A percentile compares a stretch with the other conserved stretches of the same genome.
Evolutionary conservation across 2,888 invertebrate species (phyloP).

Genomic region (Tortrix viridana): DNA sequence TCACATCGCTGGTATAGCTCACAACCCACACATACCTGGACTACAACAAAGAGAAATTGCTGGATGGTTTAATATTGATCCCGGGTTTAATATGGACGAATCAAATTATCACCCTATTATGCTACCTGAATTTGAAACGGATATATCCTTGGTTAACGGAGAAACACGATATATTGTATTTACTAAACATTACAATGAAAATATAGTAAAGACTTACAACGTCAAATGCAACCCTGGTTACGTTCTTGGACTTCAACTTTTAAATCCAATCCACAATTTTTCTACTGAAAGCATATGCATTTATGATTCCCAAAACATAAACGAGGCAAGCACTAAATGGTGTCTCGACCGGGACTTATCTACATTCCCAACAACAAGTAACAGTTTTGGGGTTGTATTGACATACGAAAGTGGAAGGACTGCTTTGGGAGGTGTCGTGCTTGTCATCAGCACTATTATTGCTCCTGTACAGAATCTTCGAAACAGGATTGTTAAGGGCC

Average conservation of each 20-base stretch:
- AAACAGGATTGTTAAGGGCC: slow-evolving; percentile 90
- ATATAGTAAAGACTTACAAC: slow-evolving; percentile 83
- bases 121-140: slow-evolving; percentile 86
- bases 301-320: slow-evolving; percentile 89
- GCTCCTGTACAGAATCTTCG: slow-evolving; percentile 89
- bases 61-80: slow-evolving; percentile 93
- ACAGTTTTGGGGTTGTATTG: slow-evolving; percentile 91
- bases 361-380: slow-evolving; percentile 95
- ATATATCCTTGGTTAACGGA: slow-evolving; percentile 87
- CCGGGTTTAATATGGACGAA: slow-evolving; percentile 87
- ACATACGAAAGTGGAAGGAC: slow-evolving; percentile 91
- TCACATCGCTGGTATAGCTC: slow-evolving; percentile 93
- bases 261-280: slow-evolving; percentile 95
- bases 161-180: slow-evolving; percentile 93
- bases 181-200: slow-evolving; percentile 85
- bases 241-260: slow-evolving; percentile 93
- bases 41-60: slow-evolving; percentile 95
- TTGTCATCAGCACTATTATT: slow-evolving; percentile 89
- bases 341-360: slow-evolving; percentile 92
- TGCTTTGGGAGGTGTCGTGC: slow-evolving; percentile 92
- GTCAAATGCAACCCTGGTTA: slow-evolving; percentile 91
- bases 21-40: slow-evolving; percentile 94
- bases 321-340: slow-evolving; percentile 88
- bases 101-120: slow-evolving; percentile 89
- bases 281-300: slow-evolving; percentile 93